Evolutionary conservation across 1,140 invertebrate species (phyloP).

Genomic region (Diorhabda carinulata): DNA sequence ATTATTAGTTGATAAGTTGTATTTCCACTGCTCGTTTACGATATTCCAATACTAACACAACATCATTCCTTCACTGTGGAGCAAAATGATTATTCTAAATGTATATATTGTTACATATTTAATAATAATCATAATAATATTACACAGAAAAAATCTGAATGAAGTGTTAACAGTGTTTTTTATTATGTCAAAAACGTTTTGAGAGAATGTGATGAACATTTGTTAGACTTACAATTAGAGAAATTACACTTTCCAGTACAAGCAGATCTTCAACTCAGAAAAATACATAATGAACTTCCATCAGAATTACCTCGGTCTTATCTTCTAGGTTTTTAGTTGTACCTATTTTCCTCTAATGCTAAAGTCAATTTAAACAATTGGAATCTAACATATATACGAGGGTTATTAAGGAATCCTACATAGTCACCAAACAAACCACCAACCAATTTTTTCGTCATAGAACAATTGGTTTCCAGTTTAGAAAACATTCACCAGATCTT

Average conservation of each 20-base stretch:
- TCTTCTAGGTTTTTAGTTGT: too few relatives aligned
- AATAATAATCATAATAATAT: slow-evolving; percentile 42
- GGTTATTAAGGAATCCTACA: too few relatives aligned
- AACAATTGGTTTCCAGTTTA: too few relatives aligned
- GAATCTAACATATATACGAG: too few relatives aligned
- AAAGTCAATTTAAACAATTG: too few relatives aligned
- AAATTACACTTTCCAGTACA: slow-evolving; percentile 26
- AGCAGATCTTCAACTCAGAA: slow-evolving; percentile 7
- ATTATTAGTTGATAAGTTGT: neutral
- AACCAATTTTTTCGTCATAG: too few relatives aligned
- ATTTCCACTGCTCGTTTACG: neutral
- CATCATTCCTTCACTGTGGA: slow-evolving; percentile 38
- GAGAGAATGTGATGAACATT: slow-evolving; percentile 28
- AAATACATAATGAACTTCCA: too few relatives aligned
- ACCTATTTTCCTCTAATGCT: too few relatives aligned
- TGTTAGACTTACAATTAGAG: slow-evolving; percentile 28
- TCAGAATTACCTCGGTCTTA: too few relatives aligned
- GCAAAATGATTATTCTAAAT: slow-evolving; percentile 50
- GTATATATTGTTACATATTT: slow-evolving; percentile 49
- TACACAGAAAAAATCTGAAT: slow-evolving; percentile 29
- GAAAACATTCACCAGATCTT: too few relatives aligned
- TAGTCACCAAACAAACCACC: too few relatives aligned
- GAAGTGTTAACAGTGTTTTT: slow-evolving; percentile 33
- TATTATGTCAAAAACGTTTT: slow-evolving; percentile 24
- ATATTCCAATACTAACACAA: slow-evolving; percentile 28